Evolutionary conservation across 2,888 invertebrate species (phyloP), one percentile per base, ranked within the genome.

Genomic region (Torymus texanus): DNA sequence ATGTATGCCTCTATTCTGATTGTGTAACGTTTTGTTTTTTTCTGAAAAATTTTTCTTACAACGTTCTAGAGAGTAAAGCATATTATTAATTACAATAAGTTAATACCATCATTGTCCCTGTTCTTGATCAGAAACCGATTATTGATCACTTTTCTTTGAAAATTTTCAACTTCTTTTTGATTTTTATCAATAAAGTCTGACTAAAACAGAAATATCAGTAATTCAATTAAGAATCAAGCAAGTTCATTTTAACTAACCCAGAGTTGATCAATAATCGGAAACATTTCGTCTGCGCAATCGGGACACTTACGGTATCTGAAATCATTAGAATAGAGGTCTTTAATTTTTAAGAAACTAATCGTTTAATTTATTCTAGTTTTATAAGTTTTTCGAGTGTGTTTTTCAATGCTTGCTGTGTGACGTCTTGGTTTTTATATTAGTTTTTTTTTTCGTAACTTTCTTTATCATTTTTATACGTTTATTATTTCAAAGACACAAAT

Each of bases 361-460:
- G 59, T 72, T 70, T 24, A 66, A 24, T 75, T 78, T 70, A 82
- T 56, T 76, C 56, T 82, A 82, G 83, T 76, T 82, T 80, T 63
- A 80, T 84, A 83, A 83, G 84, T 84, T 84, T 82, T 81, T 70
- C 80, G 77, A 79, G 79, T 84, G 83, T 81, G 80, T 80, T 75
- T 82, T 61, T 41, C 5, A 67, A 75, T 73, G 81, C 81, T 82
- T 76, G 80, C 78, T 80, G 71, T 82, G 81, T 82, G 73, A 77
- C 59, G 71, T 77, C 75, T 83, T 83, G 80, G 79, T 83, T 82
- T 78, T 79, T 81, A 41, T 41, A 76, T 83, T 79, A 78, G 21
- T 82, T 82, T 82, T 84, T 74, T 13, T 59, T 72, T 65, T 16
- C 16, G n/a, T 53, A 29, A 51, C 68, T 55, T 78, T 68, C 10